A percentile compares a stretch with the other conserved stretches of the same genome.
Conservation (phyloP, 2,113 vertebrate genomes). For the Sebastes fasciatus region DNA sequence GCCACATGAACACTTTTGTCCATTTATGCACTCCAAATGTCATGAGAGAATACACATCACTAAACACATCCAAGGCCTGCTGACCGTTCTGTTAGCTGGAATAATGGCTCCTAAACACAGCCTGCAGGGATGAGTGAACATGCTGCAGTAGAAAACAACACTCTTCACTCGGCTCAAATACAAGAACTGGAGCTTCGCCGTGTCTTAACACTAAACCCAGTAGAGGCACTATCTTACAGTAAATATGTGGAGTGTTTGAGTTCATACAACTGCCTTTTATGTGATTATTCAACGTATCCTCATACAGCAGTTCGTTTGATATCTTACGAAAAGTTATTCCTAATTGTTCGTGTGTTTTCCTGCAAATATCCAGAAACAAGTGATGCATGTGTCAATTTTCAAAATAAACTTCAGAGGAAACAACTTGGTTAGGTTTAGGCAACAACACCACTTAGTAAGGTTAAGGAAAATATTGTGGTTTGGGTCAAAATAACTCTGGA, state of each 20-base stretch:
- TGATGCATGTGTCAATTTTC: too few relatives aligned
- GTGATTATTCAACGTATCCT: conserved; percentile 3
- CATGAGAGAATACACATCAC: conserved; percentile 69
- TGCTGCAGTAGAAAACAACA: conserved; percentile 61
- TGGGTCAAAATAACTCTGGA: too few relatives aligned
- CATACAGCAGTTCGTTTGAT: too few relatives aligned
- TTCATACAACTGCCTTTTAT: conserved; percentile 24
- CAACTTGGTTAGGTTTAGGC: too few relatives aligned
- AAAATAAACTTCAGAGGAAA: too few relatives aligned
- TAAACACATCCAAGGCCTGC: conserved; percentile 72
- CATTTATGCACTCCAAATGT: conserved; percentile 72
- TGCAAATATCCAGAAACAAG: too few relatives aligned
- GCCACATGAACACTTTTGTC: conserved; percentile 62
- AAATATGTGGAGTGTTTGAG: conserved; percentile 8
- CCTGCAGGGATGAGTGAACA: conserved; percentile 70
- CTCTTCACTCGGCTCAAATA: conserved; percentile 51
- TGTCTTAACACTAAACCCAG: conserved; percentile 32
- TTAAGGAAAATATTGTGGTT: too few relatives aligned
- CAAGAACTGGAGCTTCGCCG: conserved; percentile 26
- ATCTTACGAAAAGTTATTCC: too few relatives aligned
- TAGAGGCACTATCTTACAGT: conserved; percentile 11
- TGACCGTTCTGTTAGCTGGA: conserved; percentile 66
- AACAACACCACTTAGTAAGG: too few relatives aligned
- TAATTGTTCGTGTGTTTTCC: too few relatives aligned
- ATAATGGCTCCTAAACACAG: conserved; percentile 78